A percentile compares a stretch with the other conserved stretches of the same genome.
Conservation (phyloP, 37 sponge, comb jelly and placozoan species). For the Spongilla lacustris region DNA sequence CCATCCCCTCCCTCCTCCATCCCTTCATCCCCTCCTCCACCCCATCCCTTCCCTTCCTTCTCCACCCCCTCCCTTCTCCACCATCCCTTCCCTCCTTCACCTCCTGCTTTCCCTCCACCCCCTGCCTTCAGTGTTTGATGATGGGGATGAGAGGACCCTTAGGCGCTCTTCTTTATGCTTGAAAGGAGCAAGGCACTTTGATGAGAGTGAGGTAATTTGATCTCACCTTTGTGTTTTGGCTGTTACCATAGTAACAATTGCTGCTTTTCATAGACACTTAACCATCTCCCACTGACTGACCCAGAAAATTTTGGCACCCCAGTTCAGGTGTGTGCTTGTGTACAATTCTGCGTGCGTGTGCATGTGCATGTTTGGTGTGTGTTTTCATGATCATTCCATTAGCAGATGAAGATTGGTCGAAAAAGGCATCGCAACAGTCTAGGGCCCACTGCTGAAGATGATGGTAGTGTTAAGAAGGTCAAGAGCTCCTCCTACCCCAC, state of each 20-base stretch:
- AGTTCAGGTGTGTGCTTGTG: slow-evolving; percentile 48
- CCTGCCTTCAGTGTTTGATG: slow-evolving; percentile 86
- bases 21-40: neutral
- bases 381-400: neutral
- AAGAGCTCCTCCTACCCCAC: slow-evolving; percentile 23
- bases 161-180: slow-evolving; percentile 84
- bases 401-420: slow-evolving; percentile 9
- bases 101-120: neutral
- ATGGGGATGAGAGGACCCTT: slow-evolving; percentile 88
- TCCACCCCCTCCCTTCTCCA: neutral
- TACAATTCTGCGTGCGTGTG: neutral
- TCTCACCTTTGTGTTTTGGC: neutral
- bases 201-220: slow-evolving; percentile 82
- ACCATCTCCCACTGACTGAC: slow-evolving; percentile 84
- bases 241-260: neutral
- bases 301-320: slow-evolving; percentile 92
- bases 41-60: neutral
- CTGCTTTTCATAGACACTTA: slow-evolving; percentile 63
- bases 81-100: neutral
- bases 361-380: neutral
- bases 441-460: slow-evolving; percentile 24
- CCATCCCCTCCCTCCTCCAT: neutral
- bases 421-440: slow-evolving; percentile 19
- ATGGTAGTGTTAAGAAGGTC: slow-evolving; percentile 11
- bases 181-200: slow-evolving; percentile 86